Conservation (phyloP, 2,888 invertebrate genomes). For the Icerya purchasi region DNA sequence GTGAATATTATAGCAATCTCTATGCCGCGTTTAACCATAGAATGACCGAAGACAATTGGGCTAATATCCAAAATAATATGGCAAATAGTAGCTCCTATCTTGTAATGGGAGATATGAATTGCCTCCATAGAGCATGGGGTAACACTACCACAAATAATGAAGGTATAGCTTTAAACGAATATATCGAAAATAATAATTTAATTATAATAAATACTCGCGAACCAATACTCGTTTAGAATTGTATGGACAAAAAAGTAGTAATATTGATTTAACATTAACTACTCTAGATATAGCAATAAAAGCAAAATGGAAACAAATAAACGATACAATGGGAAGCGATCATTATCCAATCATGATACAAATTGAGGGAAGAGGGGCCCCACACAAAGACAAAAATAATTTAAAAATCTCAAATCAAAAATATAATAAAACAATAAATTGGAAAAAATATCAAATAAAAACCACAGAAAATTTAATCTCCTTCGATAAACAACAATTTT, state of each 20-base stretch:
- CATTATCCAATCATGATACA: not conserved
- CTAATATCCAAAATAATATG: not conserved
- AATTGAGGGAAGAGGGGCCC: not conserved
- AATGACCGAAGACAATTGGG: not conserved
- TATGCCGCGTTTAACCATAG: not conserved
- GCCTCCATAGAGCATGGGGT: not conserved
- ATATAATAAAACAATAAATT: not conserved
- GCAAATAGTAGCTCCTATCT: not conserved
- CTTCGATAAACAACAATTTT: not conserved
- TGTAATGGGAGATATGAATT: not conserved
- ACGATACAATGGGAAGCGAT: not conserved
- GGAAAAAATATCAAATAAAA: not conserved
- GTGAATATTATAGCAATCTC: not conserved
- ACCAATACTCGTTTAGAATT: not conserved
- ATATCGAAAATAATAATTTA: not conserved
- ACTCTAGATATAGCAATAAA: not conserved
- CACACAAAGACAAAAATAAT: not conserved
- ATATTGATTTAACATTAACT: not conserved
- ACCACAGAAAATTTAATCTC: not conserved
- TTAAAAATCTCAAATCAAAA: not conserved
- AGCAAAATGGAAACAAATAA: not conserved
- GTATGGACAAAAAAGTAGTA: not conserved
- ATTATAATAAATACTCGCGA: not conserved
- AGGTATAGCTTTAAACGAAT: not conserved
- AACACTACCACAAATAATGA: not conserved